Base-by-base conservation (phyloP, 2,797 vertebrate species). In the Urophycis tenuis region DNA sequence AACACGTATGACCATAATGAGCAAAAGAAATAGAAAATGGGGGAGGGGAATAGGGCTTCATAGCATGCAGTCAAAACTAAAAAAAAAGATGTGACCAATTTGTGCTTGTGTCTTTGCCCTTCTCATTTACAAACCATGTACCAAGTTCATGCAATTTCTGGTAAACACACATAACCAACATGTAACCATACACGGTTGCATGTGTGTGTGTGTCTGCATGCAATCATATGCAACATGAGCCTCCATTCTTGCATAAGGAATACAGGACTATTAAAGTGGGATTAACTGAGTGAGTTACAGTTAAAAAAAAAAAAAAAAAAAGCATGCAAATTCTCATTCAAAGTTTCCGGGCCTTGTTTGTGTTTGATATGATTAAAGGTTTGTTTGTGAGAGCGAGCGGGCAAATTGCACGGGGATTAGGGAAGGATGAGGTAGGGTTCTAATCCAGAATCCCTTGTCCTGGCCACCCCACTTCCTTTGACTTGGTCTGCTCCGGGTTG, bases 91-190 rank as follows among this genome's bases (percentile, higher is more conserved):
- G 75, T 73, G 29, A 78, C 74, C 78, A 72, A 19, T 82, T 90
- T 90, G 89, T 89, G 86, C 87, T 90, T 85, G 30, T 76, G 31
- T 72, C 69, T 73, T 81, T 74, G 78, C 33, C 19, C 84, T 9
- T 30, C 9, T 67, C 73, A 77, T 41, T 77, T 64, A 53, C 77
- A 80, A 77, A 79, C 72, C 3, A 34, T 84, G 70, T 39, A 76
- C 33, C 77, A 41, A 82, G 78, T 84, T 74, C 86, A 85, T 85
- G 86, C 85, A 81, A 75, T 80, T 80, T 36, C 35, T 75, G 11
- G 77, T 34, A 73, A 82, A 77, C 73, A 73, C 32, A 82, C 75
- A 60, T 74, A 9, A 53, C 6, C 36, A 70, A 35, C 75, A 74
- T 78, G 77, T 77, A 25, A 29, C 73, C 73, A 33, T 73, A 25